Evolutionary conservation across 2,797 vertebrate species (phyloP).

Genomic region (Novumbra hubbsi): DNA sequence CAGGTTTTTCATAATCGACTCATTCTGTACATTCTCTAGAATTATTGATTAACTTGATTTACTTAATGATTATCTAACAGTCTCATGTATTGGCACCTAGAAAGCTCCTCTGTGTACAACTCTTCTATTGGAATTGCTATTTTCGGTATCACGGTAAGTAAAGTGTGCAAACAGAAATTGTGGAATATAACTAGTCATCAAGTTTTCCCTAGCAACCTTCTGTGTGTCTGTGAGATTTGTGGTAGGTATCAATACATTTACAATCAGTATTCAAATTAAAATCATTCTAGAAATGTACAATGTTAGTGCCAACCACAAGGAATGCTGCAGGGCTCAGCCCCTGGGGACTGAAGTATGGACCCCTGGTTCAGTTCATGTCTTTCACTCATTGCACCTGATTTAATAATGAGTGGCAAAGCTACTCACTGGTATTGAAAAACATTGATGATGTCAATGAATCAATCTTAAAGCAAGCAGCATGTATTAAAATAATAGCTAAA

Average conservation of each 20-base stretch:
- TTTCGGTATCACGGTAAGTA: no score
- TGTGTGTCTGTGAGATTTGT: no score
- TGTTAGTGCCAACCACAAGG: neutral
- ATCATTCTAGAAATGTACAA: no score
- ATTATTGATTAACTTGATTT: slow-evolving; percentile 7
- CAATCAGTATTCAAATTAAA: neutral
- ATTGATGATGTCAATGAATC: slow-evolving; percentile 66
- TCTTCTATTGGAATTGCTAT: no score
- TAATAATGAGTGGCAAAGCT: slow-evolving; percentile 62
- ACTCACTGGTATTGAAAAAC: slow-evolving; percentile 47
- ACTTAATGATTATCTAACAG: slow-evolving; percentile 28
- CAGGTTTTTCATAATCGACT: slow-evolving; percentile 23
- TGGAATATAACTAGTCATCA: no score
- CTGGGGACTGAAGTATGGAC: neutral
- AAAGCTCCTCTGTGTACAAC: neutral
- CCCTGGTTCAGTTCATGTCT: slow-evolving; percentile 30
- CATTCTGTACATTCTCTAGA: slow-evolving; percentile 13
- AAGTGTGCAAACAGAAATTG: no score
- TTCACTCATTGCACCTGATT: slow-evolving; percentile 53
- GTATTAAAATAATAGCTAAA: slow-evolving; percentile 65
- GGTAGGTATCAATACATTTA: no score
- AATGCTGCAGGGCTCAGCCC: neutral
- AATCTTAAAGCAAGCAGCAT: slow-evolving; percentile 53
- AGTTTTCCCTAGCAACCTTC: no score
- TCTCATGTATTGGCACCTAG: neutral